Percentiles rank a stretch among this genome's conserved stretches.
phyloP scores from a whole-genome alignment of 2,113 vertebrate genomes.

The Struthidea cinerea region DNA sequence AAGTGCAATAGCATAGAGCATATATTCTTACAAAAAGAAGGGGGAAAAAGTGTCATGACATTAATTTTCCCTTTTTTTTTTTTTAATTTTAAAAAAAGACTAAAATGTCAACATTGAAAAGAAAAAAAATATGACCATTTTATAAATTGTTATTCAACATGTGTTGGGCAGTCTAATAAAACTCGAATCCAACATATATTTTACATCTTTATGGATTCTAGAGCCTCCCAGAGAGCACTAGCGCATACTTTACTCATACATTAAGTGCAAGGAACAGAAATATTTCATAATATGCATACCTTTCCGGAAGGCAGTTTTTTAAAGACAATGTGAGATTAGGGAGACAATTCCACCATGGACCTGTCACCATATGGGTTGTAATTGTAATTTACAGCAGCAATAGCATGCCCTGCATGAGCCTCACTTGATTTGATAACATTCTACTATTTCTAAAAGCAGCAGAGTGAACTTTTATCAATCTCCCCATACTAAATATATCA shows the following conservation, averaged over 20 bases:
- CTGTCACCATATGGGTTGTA: slow-evolving; percentile 30
- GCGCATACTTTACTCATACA: not conserved
- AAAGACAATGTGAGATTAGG: not conserved
- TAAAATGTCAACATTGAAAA: not conserved
- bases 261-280: not conserved
- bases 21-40: not conserved
- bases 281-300: not conserved
- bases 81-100: not conserved
- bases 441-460: slow-evolving; percentile 23
- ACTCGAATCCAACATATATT: not conserved
- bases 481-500: slow-evolving; percentile 20
- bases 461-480: slow-evolving; percentile 34
- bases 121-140: not conserved
- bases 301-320: not conserved
- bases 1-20: not conserved
- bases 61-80: not conserved
- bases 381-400: slow-evolving; percentile 53
- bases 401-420: not conserved
- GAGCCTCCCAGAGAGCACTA: not conserved
- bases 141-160: not conserved
- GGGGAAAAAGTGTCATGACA: fast-evolving
- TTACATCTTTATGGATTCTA: not conserved
- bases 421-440: slow-evolving; percentile 33
- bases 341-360: not conserved
- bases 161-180: not conserved